A percentile compares a stretch with the other conserved stretches of the same genome.
These are phyloP conservation scores for Cotesia vestalis DNA, from an alignment of 1,140 invertebrate genomes.

Conservation along the genomic window DNA sequence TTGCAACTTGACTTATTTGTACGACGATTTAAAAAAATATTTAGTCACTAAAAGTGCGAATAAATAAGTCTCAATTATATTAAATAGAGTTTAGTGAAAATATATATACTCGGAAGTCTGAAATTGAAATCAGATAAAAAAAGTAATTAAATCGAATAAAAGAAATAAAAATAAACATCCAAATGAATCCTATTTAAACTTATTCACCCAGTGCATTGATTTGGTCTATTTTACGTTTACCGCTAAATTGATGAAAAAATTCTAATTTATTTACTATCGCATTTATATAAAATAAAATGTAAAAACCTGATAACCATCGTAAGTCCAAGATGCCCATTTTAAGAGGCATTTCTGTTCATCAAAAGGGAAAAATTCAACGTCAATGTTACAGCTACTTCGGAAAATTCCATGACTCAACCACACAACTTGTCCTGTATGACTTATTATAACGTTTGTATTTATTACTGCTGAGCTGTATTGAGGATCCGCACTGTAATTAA, in stretches of 20 bases:
- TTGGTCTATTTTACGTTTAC: too few species aligned
- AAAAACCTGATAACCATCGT: conserved; percentile 89
- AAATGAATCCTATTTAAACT: too few species aligned
- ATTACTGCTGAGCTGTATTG: conserved; percentile 82
- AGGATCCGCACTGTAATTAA: conserved; percentile 78
- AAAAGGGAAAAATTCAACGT: conserved; percentile 95
- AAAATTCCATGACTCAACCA: conserved; percentile 88
- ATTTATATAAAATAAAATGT: not conserved
- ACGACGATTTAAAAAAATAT: too few species aligned
- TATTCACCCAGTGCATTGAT: not conserved
- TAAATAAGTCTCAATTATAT: too few species aligned
- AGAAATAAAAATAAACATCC: too few species aligned
- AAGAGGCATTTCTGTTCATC: conserved; percentile 91
- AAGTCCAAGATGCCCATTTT: conserved; percentile 97
- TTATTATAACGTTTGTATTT: conserved; percentile 85
- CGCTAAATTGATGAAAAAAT: not conserved
- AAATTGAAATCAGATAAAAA: too few species aligned
- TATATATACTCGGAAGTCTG: too few species aligned
- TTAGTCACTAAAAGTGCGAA: too few species aligned
- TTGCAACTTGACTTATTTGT: too few species aligned
- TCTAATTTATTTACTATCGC: not conserved
- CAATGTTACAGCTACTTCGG: conserved; percentile 87
- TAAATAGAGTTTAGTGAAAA: too few species aligned
- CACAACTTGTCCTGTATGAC: conserved; percentile 75
- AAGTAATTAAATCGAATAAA: too few species aligned